Percentiles rank a stretch among this genome's conserved stretches.
Conservation (phyloP, 2,113 vertebrate genomes). For the Suricata suricatta region DNA sequence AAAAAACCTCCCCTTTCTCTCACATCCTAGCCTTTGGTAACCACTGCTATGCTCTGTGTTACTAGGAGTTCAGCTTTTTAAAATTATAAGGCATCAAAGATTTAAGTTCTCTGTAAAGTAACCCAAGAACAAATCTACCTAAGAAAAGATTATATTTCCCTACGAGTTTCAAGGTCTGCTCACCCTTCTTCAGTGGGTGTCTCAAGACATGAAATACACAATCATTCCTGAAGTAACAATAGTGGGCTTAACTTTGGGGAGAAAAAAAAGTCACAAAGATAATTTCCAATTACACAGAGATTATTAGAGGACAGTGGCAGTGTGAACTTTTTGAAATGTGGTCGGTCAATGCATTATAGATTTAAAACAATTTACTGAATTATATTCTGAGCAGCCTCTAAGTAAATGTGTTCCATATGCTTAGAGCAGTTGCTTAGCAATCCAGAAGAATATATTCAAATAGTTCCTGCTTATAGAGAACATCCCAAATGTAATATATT, state of each 20-base stretch:
- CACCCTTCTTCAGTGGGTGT: not conserved
- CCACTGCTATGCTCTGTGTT: not conserved
- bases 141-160: slow-evolving; percentile 7
- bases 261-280: not conserved
- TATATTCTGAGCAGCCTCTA: not conserved
- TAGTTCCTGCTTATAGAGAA: not conserved
- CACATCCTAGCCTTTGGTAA: not conserved
- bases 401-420: not conserved
- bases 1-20: not conserved
- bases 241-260: slow-evolving; percentile 4
- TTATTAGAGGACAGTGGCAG: not conserved
- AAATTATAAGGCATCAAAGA: not conserved
- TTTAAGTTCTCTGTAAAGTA: slow-evolving; percentile 4
- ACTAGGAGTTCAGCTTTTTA: not conserved
- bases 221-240: slow-evolving; percentile 4
- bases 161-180: not conserved
- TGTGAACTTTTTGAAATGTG: slow-evolving; percentile 37
- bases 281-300: not conserved
- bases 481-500: not conserved
- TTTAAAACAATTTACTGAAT: slow-evolving; percentile 42
- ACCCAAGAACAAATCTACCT: not conserved
- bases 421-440: not conserved
- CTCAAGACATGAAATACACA: not conserved
- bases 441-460: not conserved
- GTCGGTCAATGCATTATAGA: not conserved